These are phyloP conservation scores for Corydoras maculifer DNA, from an alignment of 2,113 vertebrate genomes.

Conservation along the genomic window DNA sequence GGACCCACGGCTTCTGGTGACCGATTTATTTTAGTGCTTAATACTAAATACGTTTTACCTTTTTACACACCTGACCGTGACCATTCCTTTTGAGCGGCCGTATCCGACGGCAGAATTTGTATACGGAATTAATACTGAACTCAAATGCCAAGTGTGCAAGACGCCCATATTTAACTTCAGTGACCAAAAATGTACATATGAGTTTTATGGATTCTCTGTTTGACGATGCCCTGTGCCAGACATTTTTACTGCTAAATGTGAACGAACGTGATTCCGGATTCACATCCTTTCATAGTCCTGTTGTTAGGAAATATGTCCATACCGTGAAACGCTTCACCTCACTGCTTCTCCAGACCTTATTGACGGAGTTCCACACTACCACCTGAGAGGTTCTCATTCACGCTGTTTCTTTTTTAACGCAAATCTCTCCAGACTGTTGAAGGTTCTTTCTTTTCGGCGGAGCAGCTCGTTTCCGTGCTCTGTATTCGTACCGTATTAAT, in stretches of 20 bases:
- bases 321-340: too few species aligned
- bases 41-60: conserved; percentile 13
- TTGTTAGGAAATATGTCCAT: too few species aligned
- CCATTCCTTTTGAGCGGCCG: background rate
- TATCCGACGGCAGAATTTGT: background rate
- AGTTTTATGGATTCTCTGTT: conserved; percentile 43
- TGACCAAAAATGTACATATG: conserved; percentile 31
- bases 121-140: background rate
- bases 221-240: background rate
- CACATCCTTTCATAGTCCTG: too few species aligned
- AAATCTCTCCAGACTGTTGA: background rate
- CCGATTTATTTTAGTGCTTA: conserved; percentile 39
- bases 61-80: background rate
- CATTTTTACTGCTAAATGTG: background rate
- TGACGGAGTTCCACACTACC: background rate
- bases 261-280: background rate
- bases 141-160: background rate
- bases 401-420: background rate
- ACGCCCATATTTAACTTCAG: conserved; percentile 1
- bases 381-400: background rate
- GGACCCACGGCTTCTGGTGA: background rate
- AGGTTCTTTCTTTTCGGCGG: background rate
- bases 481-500: conserved; percentile 24
- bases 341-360: too few species aligned
- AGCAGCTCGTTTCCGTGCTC: background rate